These are phyloP conservation scores for Salarias fasciatus DNA, from an alignment of 2,797 vertebrate genomes.

Conservation along the genomic window DNA sequence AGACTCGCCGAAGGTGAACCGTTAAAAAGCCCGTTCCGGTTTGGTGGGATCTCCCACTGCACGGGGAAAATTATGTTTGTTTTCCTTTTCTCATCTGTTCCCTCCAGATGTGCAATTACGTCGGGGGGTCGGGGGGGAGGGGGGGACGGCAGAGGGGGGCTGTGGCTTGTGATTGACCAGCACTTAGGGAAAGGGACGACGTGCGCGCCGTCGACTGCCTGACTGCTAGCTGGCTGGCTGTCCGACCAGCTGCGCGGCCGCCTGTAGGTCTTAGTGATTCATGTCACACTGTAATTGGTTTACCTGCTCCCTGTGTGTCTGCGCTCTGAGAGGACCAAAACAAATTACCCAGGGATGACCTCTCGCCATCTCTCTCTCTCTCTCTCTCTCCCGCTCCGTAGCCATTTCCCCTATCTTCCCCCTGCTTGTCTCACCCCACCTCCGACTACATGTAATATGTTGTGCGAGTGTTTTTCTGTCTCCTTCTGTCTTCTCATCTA, in stretches of 20 bases:
- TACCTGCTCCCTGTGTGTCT: constrained; percentile 81
- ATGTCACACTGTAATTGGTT: constrained; percentile 90
- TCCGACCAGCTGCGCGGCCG: constrained; percentile 57
- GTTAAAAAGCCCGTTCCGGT: constrained; percentile 13
- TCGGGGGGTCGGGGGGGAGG: constrained; percentile 47
- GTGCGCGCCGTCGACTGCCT: constrained; percentile 27
- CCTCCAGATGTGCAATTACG: constrained; percentile 57
- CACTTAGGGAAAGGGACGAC: constrained; percentile 62
- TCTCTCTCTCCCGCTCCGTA: constrained; percentile 41
- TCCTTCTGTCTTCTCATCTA: constrained; percentile 15
- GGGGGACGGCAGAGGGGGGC: constrained; percentile 36
- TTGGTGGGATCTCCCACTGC: constrained; percentile 13
- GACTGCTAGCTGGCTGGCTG: constrained; percentile 41
- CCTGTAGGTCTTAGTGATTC: constrained; percentile 81
- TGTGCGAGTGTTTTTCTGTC: constrained; percentile 49
- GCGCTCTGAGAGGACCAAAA: constrained; percentile 82
- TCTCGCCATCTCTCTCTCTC: constrained; percentile 68
- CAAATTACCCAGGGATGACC: constrained; percentile 85
- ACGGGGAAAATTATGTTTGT: constrained; percentile 35
- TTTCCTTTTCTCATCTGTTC: constrained; percentile 35
- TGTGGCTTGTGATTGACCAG: constrained; percentile 70
- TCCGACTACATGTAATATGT: constrained; percentile 61
- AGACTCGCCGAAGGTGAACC: constrained; percentile 21
- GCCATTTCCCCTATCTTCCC: constrained; percentile 47
- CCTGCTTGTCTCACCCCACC: constrained; percentile 48